A percentile compares a stretch with the other conserved stretches of the same genome.
These are phyloP conservation scores for Novumbra hubbsi DNA, from an alignment of 2,797 vertebrate genomes.

Conservation along the genomic window DNA sequence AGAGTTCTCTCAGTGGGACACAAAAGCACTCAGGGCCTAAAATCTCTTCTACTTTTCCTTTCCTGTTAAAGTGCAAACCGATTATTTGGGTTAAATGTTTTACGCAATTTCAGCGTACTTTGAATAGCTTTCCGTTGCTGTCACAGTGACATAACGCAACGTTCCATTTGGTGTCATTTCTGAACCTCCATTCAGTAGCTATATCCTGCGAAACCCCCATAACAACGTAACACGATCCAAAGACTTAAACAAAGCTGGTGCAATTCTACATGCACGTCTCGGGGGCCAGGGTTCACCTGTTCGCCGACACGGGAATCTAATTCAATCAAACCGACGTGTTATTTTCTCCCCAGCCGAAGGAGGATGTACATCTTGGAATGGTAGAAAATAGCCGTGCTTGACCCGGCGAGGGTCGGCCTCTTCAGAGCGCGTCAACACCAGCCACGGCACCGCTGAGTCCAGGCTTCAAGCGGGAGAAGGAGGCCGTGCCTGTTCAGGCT, in stretches of 20 bases:
- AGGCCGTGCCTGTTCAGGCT: conserved; percentile 54
- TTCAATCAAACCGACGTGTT: conserved; percentile 49
- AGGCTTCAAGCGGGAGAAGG: conserved; percentile 45
- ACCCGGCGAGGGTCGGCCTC: conserved; percentile 37
- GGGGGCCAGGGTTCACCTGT: conserved; percentile 46
- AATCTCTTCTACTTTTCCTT: neutral
- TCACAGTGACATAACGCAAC: neutral
- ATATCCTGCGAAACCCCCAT: conserved; percentile 24
- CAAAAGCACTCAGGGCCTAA: conserved; percentile 8
- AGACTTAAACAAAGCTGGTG: conserved; percentile 34
- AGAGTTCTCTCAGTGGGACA: conserved; percentile 10
- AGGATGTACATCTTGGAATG: conserved; percentile 58
- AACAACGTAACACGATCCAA: conserved; percentile 43
- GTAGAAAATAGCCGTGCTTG: conserved; percentile 47
- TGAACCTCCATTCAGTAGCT: neutral
- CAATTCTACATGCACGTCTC: conserved; percentile 53
- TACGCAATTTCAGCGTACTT: neutral
- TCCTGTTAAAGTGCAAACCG: neutral
- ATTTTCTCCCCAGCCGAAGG: conserved; percentile 35
- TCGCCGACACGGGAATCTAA: conserved; percentile 54
- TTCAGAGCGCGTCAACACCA: conserved; percentile 63
- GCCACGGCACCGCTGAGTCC: conserved; percentile 47
- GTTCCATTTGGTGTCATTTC: neutral
- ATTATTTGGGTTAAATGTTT: neutral
- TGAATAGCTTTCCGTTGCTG: neutral